Percentiles rank a stretch among this genome's conserved stretches.
Conservation (phyloP, 2,113 vertebrate genomes). For the Siniperca knerii region DNA sequence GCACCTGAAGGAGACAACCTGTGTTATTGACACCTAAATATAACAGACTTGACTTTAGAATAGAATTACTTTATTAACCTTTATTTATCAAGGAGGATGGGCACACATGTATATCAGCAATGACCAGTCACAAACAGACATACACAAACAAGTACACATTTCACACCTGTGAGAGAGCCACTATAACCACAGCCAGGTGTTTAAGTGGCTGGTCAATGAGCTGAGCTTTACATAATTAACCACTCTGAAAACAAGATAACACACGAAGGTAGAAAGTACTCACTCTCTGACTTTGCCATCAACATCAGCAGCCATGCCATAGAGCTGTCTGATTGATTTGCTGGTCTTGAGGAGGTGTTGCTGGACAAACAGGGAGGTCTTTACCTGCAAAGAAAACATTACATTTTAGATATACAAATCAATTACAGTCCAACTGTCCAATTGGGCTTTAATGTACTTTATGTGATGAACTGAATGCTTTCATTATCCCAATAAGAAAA, state of each 20-base stretch:
- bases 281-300: slow-evolving; percentile 94
- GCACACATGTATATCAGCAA: not conserved
- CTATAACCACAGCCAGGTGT: not conserved
- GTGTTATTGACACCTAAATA: slow-evolving; percentile 3
- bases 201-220: not conserved
- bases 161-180: not conserved
- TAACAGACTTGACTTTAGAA: not conserved
- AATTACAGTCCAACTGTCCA: not conserved
- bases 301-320: slow-evolving; percentile 77
- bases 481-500: not conserved
- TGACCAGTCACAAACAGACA: not conserved
- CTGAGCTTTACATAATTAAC: not conserved
- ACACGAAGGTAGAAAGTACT: slow-evolving; percentile 61
- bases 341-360: slow-evolving; percentile 89
- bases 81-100: not conserved
- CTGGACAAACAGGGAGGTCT: slow-evolving; percentile 80
- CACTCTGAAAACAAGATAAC: not conserved
- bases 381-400: slow-evolving; percentile 73
- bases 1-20: slow-evolving; percentile 82
- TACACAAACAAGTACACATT: not conserved
- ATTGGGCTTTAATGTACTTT: not conserved
- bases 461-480: not conserved
- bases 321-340: slow-evolving; percentile 87
- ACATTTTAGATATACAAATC: not conserved
- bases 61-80: not conserved